Base-by-base conservation (phyloP, 2,113 vertebrate genomes). In the Drymodes brunneopygia region DNA sequence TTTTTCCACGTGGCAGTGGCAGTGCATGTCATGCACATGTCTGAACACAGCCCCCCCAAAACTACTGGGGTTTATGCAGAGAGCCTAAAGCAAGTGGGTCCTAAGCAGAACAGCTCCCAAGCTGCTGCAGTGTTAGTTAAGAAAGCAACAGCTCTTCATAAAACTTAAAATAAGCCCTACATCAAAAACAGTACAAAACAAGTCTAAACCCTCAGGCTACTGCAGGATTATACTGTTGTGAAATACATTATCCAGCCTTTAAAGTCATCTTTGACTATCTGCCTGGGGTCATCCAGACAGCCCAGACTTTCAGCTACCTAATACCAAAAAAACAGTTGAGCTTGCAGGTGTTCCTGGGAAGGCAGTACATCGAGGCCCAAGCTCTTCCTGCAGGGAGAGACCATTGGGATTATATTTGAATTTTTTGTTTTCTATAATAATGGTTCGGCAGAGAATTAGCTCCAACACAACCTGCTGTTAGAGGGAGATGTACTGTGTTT, bases 231-330 rank as follows among this genome's bases (percentile, higher is more conserved):
- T 86, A 61, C 86, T 86, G 90, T 86, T 70, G 89, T 91, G 94
- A 96, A 96, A 97, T 90, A 90, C 81, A 92, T 97, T 97, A 97
- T 92, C 90, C 93, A 89, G 94, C 77, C 92, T 97, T 97, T 97
- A 96, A 96, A 97, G 89, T 80, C 48, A 81, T 96, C 91, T 96
- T 92, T 82, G 74, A 90, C 90, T 95, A 61, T 94, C 81, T 94
- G 96, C 97, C 97, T 97, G 88, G 28, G 58, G 95, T 93, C 45
- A 75, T 94, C 77, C 86, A 90, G 74, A 58, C 61, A 95, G 81
- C 78, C 62, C 53, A 90, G 70, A 60, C 54, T 95, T 67, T 84
- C 69, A 90, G 70, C 69, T 93, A 92, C 72, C 77, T 50, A 61
- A 58, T 23, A 60, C 54, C 12, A 62, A 83, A 88, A 81, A 75